Percentiles rank a stretch among this genome's conserved stretches.
phyloP scores from a whole-genome alignment of 2,113 vertebrate genomes.

The Cryptotis parvus region DNA sequence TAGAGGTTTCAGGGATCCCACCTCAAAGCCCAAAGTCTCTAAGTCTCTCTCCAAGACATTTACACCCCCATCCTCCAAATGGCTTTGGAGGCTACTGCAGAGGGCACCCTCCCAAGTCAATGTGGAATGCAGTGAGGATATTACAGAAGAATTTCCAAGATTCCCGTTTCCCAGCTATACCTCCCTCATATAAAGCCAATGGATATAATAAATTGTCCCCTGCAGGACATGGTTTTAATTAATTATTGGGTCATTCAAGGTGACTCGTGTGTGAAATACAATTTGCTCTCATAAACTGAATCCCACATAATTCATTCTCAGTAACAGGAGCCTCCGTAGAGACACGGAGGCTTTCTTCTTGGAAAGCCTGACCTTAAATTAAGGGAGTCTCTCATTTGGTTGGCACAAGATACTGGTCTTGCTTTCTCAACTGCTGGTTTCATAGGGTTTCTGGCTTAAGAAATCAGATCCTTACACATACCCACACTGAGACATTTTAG shows the following conservation, averaged over 20 bases:
- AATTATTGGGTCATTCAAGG: conserved; percentile 73
- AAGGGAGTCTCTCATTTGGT: too few relatives aligned
- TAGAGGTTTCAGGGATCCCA: neutral
- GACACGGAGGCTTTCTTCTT: neutral
- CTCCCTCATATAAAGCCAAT: conserved; percentile 56
- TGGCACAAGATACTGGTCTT: neutral
- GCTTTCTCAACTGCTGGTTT: neutral
- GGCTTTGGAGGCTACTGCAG: neutral
- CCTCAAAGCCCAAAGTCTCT: neutral
- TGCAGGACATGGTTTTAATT: conserved; percentile 71
- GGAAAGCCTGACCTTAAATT: neutral
- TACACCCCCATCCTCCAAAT: neutral
- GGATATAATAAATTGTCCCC: conserved; percentile 60
- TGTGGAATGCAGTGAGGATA: neutral
- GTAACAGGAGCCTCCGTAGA: neutral
- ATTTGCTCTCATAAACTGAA: conserved; percentile 63
- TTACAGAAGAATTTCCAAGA: neutral
- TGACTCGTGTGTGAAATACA: conserved; percentile 70
- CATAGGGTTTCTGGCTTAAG: conserved; percentile 3
- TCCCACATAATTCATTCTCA: conserved; percentile 22
- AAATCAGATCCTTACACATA: neutral
- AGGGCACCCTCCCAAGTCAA: fast-evolving
- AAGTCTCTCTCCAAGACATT: neutral
- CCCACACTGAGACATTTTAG: neutral
- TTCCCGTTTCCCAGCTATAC: conserved; percentile 63